Conservation (phyloP, 2,113 vertebrate genomes). For the Poeciliopsis turrubarensis region DNA sequence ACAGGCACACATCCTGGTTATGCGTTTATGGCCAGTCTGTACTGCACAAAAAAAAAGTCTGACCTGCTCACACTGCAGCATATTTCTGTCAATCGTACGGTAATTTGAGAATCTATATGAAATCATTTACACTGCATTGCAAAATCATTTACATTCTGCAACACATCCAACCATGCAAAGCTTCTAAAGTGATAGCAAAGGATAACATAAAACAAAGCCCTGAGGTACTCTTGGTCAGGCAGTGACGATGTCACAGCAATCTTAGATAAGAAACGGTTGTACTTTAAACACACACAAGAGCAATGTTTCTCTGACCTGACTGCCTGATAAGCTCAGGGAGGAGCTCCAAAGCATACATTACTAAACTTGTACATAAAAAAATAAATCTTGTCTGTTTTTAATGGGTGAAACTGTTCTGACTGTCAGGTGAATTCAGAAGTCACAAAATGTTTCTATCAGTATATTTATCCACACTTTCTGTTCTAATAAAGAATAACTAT, state of each 20-base stretch:
- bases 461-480: too few relatives aligned
- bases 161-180: background rate
- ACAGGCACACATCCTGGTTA: background rate
- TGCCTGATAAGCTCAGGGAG: slow-evolving; percentile 7
- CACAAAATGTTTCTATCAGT: too few relatives aligned
- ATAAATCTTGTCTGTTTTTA: too few relatives aligned
- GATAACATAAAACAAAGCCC: too few relatives aligned
- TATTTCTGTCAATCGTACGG: background rate
- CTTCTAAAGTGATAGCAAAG: background rate
- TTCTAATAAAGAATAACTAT: too few relatives aligned
- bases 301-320: slow-evolving; percentile 5
- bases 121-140: background rate
- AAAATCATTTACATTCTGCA: background rate
- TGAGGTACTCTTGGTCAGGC: background rate
- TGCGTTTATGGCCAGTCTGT: background rate
- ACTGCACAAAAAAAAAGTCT: background rate
- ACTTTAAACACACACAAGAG: slow-evolving; percentile 2
- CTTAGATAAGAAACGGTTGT: background rate
- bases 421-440: too few relatives aligned
- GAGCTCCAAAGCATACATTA: background rate
- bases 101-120: too few relatives aligned
- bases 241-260: background rate
- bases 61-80: background rate
- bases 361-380: background rate
- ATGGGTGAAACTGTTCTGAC: too few relatives aligned